phyloP scores from a whole-genome alignment of 2,797 vertebrate genomes.

The Alectoris magna region DNA sequence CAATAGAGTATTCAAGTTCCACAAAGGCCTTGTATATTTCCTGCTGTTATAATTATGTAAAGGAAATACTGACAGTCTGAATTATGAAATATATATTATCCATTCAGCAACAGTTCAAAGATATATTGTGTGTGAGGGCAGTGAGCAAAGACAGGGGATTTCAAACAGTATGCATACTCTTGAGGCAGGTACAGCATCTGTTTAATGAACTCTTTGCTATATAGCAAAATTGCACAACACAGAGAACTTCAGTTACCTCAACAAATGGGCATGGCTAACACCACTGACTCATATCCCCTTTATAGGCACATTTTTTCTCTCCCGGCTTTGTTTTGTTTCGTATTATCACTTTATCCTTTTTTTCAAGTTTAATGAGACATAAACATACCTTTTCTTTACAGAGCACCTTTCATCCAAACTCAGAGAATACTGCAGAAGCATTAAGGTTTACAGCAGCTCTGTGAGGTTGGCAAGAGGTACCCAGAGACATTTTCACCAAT shows the following conservation, averaged over 20 bases:
- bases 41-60: constrained; percentile 66
- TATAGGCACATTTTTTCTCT: background rate
- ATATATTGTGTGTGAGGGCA: background rate
- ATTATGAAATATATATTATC: constrained; percentile 78
- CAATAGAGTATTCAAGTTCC: constrained; percentile 68
- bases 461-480: background rate
- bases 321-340: constrained; percentile 4
- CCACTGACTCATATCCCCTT: background rate
- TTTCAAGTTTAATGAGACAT: constrained; percentile 35
- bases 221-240: background rate
- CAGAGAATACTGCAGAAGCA: background rate
- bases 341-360: constrained; percentile 9
- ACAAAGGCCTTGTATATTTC: constrained; percentile 68
- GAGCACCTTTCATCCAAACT: constrained; percentile 19
- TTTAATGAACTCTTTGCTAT: background rate
- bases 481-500: background rate
- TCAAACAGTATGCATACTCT: background rate
- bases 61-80: constrained; percentile 74
- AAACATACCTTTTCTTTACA: background rate
- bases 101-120: constrained; percentile 56
- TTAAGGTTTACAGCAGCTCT: background rate
- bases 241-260: background rate
- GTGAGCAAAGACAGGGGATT: background rate
- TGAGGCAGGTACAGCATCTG: background rate
- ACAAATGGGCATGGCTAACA: background rate